These are phyloP conservation scores for Leptopilina clavipes DNA, from an alignment of 1,140 invertebrate species.

Conservation along the genomic window DNA sequence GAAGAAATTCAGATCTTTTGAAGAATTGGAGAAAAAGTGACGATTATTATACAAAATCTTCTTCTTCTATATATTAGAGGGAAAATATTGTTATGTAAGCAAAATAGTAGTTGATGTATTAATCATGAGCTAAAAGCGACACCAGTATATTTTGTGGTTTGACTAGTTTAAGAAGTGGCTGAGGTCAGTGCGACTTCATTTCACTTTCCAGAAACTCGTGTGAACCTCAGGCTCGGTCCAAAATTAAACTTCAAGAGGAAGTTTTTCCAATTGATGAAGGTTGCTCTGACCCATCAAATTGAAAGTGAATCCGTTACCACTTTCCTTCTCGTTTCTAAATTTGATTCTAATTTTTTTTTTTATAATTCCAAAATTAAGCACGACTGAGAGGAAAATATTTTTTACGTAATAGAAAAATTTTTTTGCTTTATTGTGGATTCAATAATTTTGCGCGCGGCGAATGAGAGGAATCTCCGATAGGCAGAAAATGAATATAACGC, in stretches of 20 bases:
- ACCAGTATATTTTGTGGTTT: constrained; percentile 39
- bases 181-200: constrained; percentile 51
- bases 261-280: not conserved
- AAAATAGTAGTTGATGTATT: constrained; percentile 36
- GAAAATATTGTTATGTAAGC: constrained; percentile 44
- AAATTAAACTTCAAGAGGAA: not conserved
- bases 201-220: constrained; percentile 36
- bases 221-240: not conserved
- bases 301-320: constrained; percentile 3
- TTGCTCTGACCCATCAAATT: not conserved
- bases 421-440: no score
- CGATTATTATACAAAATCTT: no score
- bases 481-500: constrained; percentile 35
- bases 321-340: not conserved
- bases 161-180: constrained; percentile 48
- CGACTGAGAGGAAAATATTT: no score
- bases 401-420: no score
- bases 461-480: no score
- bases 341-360: not conserved
- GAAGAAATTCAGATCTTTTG: no score
- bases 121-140: constrained; percentile 38
- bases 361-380: not conserved
- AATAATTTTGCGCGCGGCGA: no score
- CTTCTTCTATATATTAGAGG: not conserved
- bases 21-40: not conserved